Evolutionary conservation across 2,888 invertebrate species (phyloP), one percentile per base, ranked within the genome.

Genomic region (Tenthredo amoena): DNA sequence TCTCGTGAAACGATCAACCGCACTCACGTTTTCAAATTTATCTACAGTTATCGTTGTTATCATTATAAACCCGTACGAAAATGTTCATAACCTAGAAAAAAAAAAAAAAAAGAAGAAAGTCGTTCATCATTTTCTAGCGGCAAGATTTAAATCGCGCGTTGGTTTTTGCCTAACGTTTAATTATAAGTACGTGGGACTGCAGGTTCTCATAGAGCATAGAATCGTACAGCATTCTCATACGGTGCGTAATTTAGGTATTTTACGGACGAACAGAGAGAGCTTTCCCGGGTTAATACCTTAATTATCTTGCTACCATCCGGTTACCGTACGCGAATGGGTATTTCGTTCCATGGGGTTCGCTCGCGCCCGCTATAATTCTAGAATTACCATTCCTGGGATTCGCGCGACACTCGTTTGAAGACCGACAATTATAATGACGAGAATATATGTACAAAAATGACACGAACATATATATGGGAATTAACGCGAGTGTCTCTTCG

Each of bases 271-370:
- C 79, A 37, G 55, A 79, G 79, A 79, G 58, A 79, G 79, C 79
- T 79, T 55, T 58, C 34, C 37, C 58, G 68, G 83, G 83, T 86
- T 85, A 85, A 87, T 87, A 85, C 68, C 72, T 84, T 86, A 86
- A 86, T 86, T 86, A 85, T 86, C 76, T 83, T 50, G 55, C 71
- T 40, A 10, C 81, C 81, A 81, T 62, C 81, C 62, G 62, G 62
- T 62, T 62, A 21, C 40, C 18, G 15, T 62, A 1, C n/a, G 21
- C 37, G n/a, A 9, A 15, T 37, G 18, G 81, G 58, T 40, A 40
- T 81, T 37, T 15, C 62, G 81, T 5, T 81, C 4, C n/a, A n/a
- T 18, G 6, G n/a, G 55, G 55, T 5, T 5, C 18, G 55, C 4
- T 5, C 18, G n/a, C 18, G 21, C 9, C 26, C 21, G 26, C 2